A percentile compares a stretch with the other conserved stretches of the same genome.
Conservation (phyloP, 2,888 invertebrate genomes). For the Cerastoderma edule region DNA sequence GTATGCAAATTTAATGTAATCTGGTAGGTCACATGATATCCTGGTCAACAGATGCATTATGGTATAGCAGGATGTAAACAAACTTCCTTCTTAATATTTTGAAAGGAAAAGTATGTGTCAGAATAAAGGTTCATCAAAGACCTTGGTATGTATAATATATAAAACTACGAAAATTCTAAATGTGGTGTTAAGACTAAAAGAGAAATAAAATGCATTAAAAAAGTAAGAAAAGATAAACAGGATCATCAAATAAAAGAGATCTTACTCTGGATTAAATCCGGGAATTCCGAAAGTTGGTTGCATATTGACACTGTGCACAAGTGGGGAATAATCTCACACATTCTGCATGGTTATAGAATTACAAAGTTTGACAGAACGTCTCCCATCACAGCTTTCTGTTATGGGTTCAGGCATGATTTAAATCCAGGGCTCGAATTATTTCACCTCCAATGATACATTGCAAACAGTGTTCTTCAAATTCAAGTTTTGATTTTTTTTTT, state of each 20-base stretch:
- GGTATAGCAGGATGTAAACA: conserved; percentile 28
- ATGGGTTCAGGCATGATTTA: conserved; percentile 3
- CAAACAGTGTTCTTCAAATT: too few relatives aligned
- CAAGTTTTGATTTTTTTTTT: too few relatives aligned
- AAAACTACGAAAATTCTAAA: too few relatives aligned
- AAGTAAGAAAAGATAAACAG: too few relatives aligned
- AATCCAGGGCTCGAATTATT: conserved; percentile 1
- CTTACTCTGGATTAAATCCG: conserved; percentile 47
- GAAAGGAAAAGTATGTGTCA: too few relatives aligned
- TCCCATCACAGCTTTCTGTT: conserved; percentile 10
- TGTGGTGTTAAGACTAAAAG: too few relatives aligned
- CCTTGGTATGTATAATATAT: too few relatives aligned
- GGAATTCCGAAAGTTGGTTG: conserved; percentile 40
- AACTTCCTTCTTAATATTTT: too few relatives aligned
- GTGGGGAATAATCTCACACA: conserved; percentile 47
- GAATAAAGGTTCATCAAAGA: too few relatives aligned
- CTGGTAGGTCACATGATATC: conserved; percentile 37
- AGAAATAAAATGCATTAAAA: conserved; percentile 1
- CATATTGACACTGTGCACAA: conserved; percentile 43
- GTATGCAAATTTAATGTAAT: conserved; percentile 19
- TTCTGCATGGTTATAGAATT: conserved; percentile 27
- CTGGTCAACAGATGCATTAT: conserved; percentile 54
- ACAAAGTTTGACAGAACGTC: conserved; percentile 14
- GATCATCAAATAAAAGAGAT: conserved; percentile 1
- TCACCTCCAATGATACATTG: too few relatives aligned